Evolutionary conservation across 2,888 invertebrate species (phyloP).

Genomic region (Mesoligia furuncula): DNA sequence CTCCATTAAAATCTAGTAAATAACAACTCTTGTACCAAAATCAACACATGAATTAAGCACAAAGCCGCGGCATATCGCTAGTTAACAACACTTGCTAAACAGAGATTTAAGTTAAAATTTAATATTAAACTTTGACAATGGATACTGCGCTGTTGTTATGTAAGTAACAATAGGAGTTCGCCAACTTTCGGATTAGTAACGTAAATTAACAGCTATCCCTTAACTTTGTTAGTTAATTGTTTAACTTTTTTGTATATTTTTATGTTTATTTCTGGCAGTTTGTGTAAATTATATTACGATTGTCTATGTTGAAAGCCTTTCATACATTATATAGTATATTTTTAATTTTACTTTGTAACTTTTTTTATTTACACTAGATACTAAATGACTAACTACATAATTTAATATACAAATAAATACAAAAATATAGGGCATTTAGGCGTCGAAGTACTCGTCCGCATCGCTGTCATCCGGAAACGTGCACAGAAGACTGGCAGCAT

Average conservation of each 20-base stretch:
- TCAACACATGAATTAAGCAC: conserved; percentile 5
- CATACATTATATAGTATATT: too few species aligned
- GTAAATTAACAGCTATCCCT: conserved; percentile 61
- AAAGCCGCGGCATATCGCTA: conserved; percentile 33
- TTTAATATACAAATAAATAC: too few species aligned
- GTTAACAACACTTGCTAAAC: conserved; percentile 41
- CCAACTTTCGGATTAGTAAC: conserved; percentile 55
- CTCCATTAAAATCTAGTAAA: background rate
- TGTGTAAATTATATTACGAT: conserved; percentile 7
- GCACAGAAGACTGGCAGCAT: too few species aligned
- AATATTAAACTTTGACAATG: conserved; percentile 66
- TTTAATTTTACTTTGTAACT: too few species aligned
- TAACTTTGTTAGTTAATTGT: conserved; percentile 57
- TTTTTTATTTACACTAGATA: too few species aligned
- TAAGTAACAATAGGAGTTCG: conserved; percentile 58
- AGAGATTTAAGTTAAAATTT: conserved; percentile 60
- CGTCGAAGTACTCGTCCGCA: too few species aligned
- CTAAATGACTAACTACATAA: too few species aligned
- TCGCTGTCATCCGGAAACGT: too few species aligned
- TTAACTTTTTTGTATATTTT: conserved; percentile 56
- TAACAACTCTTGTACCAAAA: background rate
- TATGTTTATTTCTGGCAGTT: conserved; percentile 12
- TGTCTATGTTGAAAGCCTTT: background rate
- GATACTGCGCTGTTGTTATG: conserved; percentile 47
- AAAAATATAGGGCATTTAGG: too few species aligned